phyloP scores from a whole-genome alignment of 1,140 invertebrate genomes.

The Kradibia gibbosae region DNA sequence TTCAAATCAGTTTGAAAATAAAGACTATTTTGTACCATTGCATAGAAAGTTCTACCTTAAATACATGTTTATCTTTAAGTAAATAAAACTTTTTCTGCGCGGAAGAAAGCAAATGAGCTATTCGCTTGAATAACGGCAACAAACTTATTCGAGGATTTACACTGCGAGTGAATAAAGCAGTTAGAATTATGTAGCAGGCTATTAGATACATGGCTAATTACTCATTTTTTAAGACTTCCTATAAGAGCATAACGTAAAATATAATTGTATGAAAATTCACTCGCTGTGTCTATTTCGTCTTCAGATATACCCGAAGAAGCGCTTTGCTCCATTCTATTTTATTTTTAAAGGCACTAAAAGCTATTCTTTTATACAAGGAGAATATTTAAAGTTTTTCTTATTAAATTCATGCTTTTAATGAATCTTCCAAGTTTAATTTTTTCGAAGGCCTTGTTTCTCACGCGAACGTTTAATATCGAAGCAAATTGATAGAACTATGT shows the following conservation, averaged over 20 bases:
- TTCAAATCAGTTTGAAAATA: slow-evolving; percentile 13
- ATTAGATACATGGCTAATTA: slow-evolving; percentile 2
- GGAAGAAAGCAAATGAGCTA: slow-evolving; percentile 16
- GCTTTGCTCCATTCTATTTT: neutral
- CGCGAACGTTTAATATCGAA: neutral
- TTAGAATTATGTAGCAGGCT: neutral
- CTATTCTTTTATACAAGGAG: too few relatives aligned
- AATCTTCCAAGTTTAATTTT: neutral
- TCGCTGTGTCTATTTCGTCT: neutral
- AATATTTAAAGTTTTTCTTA: neutral
- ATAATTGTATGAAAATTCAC: neutral
- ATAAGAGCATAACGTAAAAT: neutral
- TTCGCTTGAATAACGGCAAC: neutral
- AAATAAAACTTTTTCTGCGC: slow-evolving; percentile 6
- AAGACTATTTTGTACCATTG: neutral
- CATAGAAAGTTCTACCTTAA: neutral
- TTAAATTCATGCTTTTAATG: neutral
- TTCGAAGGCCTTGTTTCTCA: neutral
- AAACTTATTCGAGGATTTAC: neutral
- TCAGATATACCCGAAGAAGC: neutral
- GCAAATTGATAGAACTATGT: neutral
- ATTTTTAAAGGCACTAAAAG: neutral
- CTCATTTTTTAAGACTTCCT: slow-evolving; percentile 5
- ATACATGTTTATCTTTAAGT: slow-evolving; percentile 5
- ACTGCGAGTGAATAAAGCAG: neutral